phyloP scores from a whole-genome alignment of 1,140 invertebrate genomes.

The Dinoponera quadriceps region DNA sequence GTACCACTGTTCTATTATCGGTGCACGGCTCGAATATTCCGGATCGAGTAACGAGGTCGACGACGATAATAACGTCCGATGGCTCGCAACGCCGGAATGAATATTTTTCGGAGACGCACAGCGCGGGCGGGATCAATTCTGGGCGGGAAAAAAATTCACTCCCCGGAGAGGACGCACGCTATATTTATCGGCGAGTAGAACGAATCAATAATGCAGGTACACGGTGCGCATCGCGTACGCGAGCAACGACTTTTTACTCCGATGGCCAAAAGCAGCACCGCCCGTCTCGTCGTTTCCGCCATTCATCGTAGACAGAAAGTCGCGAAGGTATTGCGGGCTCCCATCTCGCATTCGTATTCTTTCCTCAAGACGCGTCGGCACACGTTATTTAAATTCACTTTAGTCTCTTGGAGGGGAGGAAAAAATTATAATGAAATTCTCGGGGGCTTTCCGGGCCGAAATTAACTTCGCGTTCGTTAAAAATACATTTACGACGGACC shows the following conservation, averaged over 20 bases:
- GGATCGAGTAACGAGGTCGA: slow-evolving; percentile 33
- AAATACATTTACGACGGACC: background rate
- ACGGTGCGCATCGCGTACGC: slow-evolving; percentile 15
- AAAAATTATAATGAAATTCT: slow-evolving; percentile 2
- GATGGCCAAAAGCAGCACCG: slow-evolving; percentile 24
- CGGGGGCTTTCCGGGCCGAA: background rate
- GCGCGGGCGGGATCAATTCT: slow-evolving; percentile 35
- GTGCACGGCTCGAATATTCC: slow-evolving; percentile 18
- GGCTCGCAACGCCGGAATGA: slow-evolving; percentile 39
- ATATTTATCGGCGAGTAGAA: slow-evolving; percentile 47
- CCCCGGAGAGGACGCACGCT: slow-evolving; percentile 21
- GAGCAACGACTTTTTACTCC: slow-evolving; percentile 20
- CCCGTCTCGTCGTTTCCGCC: background rate
- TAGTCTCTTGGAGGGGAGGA: background rate
- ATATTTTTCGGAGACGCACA: slow-evolving; percentile 49
- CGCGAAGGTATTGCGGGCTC: background rate
- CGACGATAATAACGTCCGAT: slow-evolving; percentile 48
- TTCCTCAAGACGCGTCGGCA: background rate
- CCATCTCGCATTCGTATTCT: background rate
- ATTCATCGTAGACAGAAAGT: background rate
- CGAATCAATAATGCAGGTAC: slow-evolving; percentile 49
- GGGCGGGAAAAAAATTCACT: slow-evolving; percentile 15
- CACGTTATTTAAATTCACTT: background rate
- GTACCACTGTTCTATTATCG: slow-evolving; percentile 10
- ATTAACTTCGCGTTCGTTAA: background rate